Evolutionary conservation across 2,113 vertebrate genomes (phyloP).

Genomic region (Pterocles burchelli): DNA sequence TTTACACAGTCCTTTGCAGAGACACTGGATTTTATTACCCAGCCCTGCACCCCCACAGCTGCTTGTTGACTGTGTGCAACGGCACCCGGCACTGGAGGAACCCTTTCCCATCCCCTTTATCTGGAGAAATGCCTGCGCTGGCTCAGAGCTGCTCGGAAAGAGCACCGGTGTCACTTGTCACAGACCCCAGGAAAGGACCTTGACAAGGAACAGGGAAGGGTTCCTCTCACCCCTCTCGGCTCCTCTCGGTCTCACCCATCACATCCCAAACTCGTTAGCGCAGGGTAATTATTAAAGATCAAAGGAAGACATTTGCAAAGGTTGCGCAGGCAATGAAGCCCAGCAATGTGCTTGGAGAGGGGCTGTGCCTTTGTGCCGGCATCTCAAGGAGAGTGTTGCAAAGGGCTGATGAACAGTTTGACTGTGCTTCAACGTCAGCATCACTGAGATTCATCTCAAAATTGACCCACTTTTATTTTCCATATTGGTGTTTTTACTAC

Average conservation of each 20-base stretch:
- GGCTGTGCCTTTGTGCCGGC: not conserved
- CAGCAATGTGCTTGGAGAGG: not conserved
- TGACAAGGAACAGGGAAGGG: not conserved
- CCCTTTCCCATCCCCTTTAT: not conserved
- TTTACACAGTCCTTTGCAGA: not conserved
- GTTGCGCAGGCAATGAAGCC: not conserved
- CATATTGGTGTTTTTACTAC: not conserved
- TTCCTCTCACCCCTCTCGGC: not conserved
- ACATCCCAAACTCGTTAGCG: not conserved
- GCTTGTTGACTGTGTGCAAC: accelerated
- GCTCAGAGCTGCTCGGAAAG: not conserved
- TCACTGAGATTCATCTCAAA: not conserved
- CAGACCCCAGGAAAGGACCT: not conserved
- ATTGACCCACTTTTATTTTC: conserved; percentile 58
- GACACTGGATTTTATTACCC: not conserved
- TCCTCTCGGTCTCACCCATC: not conserved
- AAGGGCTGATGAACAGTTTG: not conserved
- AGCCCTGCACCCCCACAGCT: not conserved
- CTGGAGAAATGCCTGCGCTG: not conserved
- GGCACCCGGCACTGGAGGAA: not conserved
- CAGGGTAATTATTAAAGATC: not conserved
- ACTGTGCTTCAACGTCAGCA: not conserved
- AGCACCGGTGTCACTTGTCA: not conserved
- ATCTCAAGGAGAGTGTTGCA: not conserved
- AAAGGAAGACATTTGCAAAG: conserved; percentile 29